A percentile compares a stretch with the other conserved stretches of the same genome.
phyloP scores from a whole-genome alignment of 2,888 invertebrate genomes.

The Lepidochitona cinerea region DNA sequence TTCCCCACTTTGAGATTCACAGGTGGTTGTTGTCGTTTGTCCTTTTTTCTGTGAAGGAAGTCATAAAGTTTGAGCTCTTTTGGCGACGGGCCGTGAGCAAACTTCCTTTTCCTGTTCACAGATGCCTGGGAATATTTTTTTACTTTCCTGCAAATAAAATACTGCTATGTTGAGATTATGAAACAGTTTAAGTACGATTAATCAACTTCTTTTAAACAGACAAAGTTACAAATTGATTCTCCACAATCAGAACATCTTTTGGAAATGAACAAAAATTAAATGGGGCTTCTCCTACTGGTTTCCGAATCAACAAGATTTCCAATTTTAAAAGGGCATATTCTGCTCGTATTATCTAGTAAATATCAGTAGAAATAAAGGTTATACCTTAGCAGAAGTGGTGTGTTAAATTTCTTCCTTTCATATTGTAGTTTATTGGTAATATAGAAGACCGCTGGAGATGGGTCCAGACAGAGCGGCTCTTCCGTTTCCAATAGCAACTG shows the following conservation, averaged over 20 bases:
- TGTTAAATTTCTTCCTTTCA: slow-evolving; percentile 60
- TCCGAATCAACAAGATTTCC: no score
- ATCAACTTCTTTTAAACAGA: no score
- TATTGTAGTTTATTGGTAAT: slow-evolving; percentile 84
- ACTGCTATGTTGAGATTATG: no score
- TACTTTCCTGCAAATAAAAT: slow-evolving; percentile 57
- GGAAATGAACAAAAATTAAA: no score
- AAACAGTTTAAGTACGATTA: no score
- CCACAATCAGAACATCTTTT: no score
- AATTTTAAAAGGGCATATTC: no score
- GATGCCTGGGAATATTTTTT: slow-evolving; percentile 75
- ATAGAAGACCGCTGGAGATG: slow-evolving; percentile 85
- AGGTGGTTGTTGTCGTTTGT: slow-evolving; percentile 29
- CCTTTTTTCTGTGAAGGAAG: slow-evolving; percentile 70
- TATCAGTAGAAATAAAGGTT: background rate
- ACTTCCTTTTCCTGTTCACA: slow-evolving; percentile 88
- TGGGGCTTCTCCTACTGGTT: no score
- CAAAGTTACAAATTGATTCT: no score
- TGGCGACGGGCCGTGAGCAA: slow-evolving; percentile 86
- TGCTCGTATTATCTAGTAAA: no score
- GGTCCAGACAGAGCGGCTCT: slow-evolving; percentile 90
- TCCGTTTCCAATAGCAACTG: slow-evolving; percentile 88
- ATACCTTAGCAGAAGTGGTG: slow-evolving; percentile 60
- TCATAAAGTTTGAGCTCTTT: slow-evolving; percentile 84
- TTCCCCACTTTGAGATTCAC: slow-evolving; percentile 54